A percentile compares a stretch with the other conserved stretches of the same genome.
phyloP scores from a whole-genome alignment of 2,797 vertebrate genomes.

The Cryptoblepharus egeriae region DNA sequence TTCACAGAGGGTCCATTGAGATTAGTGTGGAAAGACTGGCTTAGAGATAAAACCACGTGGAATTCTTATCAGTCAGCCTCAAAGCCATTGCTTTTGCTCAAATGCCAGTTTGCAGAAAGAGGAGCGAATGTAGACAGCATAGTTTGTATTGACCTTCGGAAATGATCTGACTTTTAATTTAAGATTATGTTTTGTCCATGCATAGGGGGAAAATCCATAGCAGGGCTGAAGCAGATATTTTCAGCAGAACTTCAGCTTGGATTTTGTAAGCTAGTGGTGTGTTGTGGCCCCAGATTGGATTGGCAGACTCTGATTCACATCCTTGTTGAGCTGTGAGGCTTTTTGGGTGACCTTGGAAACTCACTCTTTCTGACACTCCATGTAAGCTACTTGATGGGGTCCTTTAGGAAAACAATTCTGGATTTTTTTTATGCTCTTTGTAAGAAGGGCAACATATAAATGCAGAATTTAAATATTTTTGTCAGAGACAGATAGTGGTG shows the following conservation, averaged over 20 bases:
- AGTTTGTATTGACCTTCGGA: conserved; percentile 48
- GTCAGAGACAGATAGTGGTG: no score
- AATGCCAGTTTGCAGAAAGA: neutral
- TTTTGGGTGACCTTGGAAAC: neutral
- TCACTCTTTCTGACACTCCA: neutral
- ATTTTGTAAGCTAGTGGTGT: conserved; percentile 16
- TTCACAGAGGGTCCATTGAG: conserved; percentile 24
- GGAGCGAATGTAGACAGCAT: neutral
- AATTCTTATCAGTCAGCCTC: conserved; percentile 49
- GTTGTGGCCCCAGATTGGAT: neutral
- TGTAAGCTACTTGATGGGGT: neutral
- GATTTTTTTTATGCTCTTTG: neutral
- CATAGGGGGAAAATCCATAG: neutral
- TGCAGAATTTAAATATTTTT: neutral
- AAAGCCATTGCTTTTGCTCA: conserved; percentile 8
- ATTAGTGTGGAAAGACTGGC: conserved; percentile 44
- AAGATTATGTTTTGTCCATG: conserved; percentile 13
- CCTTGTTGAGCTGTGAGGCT: neutral
- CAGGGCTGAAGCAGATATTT: conserved; percentile 17
- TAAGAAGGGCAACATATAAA: neutral
- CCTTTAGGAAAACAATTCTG: neutral
- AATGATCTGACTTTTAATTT: conserved; percentile 25
- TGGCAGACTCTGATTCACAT: neutral
- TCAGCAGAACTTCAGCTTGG: conserved; percentile 9
- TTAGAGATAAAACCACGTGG: conserved; percentile 48